Evolutionary conservation across 2,113 vertebrate genomes (phyloP).

Genomic region (Apistogramma diplotaenia): DNA sequence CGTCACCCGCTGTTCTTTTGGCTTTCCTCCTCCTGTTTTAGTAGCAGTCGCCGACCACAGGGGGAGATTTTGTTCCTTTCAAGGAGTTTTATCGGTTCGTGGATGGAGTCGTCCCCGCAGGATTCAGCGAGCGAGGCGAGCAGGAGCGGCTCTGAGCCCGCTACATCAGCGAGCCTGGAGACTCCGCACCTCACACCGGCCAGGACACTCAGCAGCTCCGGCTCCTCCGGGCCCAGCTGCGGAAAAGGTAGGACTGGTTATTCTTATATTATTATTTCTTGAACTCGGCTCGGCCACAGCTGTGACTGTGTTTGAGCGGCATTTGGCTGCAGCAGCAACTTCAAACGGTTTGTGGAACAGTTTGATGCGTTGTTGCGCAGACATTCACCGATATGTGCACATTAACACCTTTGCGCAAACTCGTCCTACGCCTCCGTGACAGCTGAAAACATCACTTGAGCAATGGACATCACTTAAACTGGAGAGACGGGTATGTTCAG

Average conservation of each 20-base stretch:
- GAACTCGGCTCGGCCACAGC: background rate
- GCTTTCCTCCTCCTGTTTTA: background rate
- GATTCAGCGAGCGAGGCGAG: slow-evolving; percentile 76
- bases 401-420: background rate
- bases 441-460: background rate
- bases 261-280: background rate
- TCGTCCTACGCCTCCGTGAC: background rate
- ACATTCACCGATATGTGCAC: background rate
- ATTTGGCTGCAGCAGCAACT: slow-evolving; percentile 8
- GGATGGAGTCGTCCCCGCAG: slow-evolving; percentile 83
- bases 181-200: slow-evolving; percentile 70
- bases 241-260: slow-evolving; percentile 71
- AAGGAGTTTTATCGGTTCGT: background rate
- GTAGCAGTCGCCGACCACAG: background rate
- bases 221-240: slow-evolving; percentile 69
- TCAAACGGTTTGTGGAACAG: background rate
- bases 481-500: background rate
- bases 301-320: background rate
- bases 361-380: background rate
- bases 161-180: slow-evolving; percentile 67
- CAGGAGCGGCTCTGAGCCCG: slow-evolving; percentile 78
- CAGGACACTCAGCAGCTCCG: slow-evolving; percentile 79
- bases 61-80: background rate
- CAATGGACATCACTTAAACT: background rate
- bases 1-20: background rate